Evolutionary conservation across 2,797 vertebrate genomes (phyloP).

Genomic region (Clamator glandarius): DNA sequence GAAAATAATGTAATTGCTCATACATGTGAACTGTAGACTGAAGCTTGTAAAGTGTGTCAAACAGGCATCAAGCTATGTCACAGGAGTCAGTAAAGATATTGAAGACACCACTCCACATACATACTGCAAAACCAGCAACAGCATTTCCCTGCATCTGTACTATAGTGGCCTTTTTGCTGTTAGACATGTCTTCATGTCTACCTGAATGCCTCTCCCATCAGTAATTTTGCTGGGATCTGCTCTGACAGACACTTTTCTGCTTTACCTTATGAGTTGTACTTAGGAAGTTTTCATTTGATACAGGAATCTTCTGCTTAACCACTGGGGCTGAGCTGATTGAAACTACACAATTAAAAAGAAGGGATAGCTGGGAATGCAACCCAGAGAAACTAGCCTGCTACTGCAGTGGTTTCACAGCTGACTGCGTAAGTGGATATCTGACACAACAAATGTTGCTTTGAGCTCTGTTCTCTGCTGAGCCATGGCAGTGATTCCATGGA

Average conservation of each 20-base stretch:
- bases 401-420: conserved; percentile 23
- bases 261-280: not conserved
- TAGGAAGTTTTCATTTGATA: not conserved
- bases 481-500: not conserved
- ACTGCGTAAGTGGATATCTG: not conserved
- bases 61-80: not conserved
- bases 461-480: conserved; percentile 34
- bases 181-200: not conserved
- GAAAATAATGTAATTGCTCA: not conserved
- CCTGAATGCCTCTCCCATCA: not conserved
- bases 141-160: not conserved
- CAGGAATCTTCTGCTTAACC: conserved; percentile 1
- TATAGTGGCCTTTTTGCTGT: not conserved
- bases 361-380: not conserved
- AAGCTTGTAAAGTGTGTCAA: not conserved
- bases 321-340: conserved; percentile 12
- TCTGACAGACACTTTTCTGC: not conserved
- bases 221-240: not conserved
- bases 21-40: not conserved
- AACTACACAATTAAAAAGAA: conserved; percentile 18
- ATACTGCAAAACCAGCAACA: not conserved
- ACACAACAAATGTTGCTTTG: conserved; percentile 27
- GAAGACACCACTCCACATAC: not conserved
- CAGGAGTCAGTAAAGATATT: not conserved
- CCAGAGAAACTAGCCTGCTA: not conserved